A percentile compares a stretch with the other conserved stretches of the same genome.
Conservation (phyloP, 2,113 vertebrate species). For the Erythrocercus mccallii region DNA sequence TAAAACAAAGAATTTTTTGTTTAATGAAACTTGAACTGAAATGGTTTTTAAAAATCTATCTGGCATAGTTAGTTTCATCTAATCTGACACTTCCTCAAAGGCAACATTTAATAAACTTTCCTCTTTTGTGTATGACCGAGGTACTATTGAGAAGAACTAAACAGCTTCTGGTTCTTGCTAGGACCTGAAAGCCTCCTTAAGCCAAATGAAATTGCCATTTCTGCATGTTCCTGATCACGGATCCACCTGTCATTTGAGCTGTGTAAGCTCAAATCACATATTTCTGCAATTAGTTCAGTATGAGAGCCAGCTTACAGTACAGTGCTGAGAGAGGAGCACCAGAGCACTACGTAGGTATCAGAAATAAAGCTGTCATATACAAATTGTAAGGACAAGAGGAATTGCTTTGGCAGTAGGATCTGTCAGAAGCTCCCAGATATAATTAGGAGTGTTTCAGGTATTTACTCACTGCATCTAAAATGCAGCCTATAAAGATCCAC, state of each 20-base stretch:
- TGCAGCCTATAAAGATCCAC: background rate
- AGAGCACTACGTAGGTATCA: background rate
- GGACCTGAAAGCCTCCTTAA: background rate
- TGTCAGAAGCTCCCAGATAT: background rate
- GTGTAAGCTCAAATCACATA: background rate
- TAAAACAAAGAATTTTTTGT: background rate
- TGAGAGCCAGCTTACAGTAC: background rate
- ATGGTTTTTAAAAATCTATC: background rate
- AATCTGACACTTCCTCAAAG: background rate
- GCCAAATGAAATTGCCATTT: background rate
- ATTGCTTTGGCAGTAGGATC: background rate
- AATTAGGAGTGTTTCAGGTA: background rate
- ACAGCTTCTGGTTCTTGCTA: background rate
- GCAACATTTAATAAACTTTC: background rate
- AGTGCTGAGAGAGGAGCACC: background rate
- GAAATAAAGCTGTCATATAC: background rate
- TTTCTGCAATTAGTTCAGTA: background rate
- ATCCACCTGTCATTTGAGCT: background rate
- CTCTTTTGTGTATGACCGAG: rapidly evolving
- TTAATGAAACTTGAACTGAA: background rate
- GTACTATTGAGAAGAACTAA: background rate
- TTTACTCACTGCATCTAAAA: background rate
- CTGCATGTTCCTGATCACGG: background rate
- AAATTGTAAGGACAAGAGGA: background rate
- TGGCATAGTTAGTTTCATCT: background rate